Conservation (phyloP, 2,113 vertebrate genomes). For the Poecile atricapillus region DNA sequence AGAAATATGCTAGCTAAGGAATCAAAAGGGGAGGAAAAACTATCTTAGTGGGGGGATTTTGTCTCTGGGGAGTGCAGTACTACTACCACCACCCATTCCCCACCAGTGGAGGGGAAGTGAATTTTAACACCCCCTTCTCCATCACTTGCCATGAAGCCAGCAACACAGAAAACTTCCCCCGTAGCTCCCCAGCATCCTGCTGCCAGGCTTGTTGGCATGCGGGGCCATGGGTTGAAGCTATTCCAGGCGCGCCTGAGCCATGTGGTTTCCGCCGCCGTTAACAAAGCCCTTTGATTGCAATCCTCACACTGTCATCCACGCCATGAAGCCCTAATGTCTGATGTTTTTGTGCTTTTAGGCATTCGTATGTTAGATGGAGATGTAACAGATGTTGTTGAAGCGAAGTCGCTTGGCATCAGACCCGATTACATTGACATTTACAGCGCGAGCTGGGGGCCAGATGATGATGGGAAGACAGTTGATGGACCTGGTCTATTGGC, state of each 20-base stretch:
- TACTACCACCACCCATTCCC: accelerated
- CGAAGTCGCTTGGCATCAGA: constrained; percentile 87
- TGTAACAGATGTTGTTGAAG: constrained; percentile 92
- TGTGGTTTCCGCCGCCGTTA: not conserved
- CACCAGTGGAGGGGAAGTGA: accelerated
- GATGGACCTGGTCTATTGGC: constrained; percentile 89
- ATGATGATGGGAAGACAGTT: constrained; percentile 93
- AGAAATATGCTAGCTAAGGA: not conserved
- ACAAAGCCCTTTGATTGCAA: constrained; percentile 56
- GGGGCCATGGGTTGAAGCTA: not conserved
- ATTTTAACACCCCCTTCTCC: not conserved
- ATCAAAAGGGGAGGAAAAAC: not conserved
- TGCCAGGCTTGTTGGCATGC: not conserved
- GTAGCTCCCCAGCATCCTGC: not conserved
- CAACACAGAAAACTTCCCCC: not conserved
- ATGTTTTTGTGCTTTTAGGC: constrained; percentile 73
- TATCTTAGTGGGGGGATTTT: not conserved
- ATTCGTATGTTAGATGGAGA: constrained; percentile 96
- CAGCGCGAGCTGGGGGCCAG: constrained; percentile 95
- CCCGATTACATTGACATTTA: constrained; percentile 95
- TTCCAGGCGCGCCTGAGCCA: not conserved
- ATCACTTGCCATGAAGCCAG: not conserved
- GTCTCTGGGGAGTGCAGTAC: not conserved
- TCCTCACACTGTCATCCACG: constrained; percentile 11
- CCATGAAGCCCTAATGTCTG: constrained; percentile 38